These are phyloP conservation scores for Lasius platythorax DNA, from an alignment of 2,888 invertebrate species.

Conservation along the genomic window DNA sequence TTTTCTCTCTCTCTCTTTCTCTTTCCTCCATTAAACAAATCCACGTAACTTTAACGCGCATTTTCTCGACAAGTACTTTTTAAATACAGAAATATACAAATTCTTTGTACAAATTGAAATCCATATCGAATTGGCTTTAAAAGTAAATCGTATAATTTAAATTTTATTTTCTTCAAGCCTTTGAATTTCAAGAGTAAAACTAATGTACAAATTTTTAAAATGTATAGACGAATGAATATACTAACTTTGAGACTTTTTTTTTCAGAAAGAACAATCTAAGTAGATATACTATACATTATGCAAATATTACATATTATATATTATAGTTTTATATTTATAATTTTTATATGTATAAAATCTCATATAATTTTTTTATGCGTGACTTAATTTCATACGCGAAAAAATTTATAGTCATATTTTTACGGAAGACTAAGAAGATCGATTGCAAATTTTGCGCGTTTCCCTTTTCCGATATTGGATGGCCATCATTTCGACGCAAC, in stretches of 20 bases:
- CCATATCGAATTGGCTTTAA: constrained; percentile 9
- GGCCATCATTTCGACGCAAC: constrained; percentile 7
- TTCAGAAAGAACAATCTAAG: not conserved
- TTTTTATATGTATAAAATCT: not conserved
- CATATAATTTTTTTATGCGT: not conserved
- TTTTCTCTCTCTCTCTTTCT: not conserved
- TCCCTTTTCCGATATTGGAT: not conserved
- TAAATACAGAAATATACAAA: not conserved
- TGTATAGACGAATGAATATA: not conserved
- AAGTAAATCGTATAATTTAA: not conserved
- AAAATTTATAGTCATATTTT: not conserved
- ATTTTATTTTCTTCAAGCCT: not conserved
- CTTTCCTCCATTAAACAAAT: constrained; percentile 39
- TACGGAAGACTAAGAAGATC: not conserved
- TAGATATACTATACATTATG: not conserved
- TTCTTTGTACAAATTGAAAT: constrained; percentile 26
- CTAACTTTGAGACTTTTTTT: not conserved
- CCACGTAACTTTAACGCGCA: constrained; percentile 21
- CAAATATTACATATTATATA: not conserved
- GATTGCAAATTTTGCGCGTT: constrained; percentile 7
- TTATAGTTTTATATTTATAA: not conserved
- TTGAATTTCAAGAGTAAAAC: not conserved
- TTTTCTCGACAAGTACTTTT: constrained; percentile 3
- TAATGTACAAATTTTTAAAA: not conserved
- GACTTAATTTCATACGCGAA: not conserved